Evolutionary conservation across 2,888 invertebrate species (phyloP), one percentile per base, ranked within the genome.

Genomic region (Ophraella communa): DNA sequence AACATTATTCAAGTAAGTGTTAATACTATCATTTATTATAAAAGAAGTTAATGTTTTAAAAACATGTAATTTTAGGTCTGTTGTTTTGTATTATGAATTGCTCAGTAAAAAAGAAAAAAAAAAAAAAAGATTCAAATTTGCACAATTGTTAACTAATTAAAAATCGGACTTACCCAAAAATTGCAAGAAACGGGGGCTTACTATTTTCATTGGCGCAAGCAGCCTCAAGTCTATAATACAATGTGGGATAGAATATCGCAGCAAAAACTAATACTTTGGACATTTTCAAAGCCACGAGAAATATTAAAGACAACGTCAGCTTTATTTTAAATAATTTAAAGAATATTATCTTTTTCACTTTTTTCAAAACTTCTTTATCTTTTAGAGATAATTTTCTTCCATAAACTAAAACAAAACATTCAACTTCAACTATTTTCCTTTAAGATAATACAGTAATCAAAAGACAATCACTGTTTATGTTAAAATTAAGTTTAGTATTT

Each of bases 281-380:
- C 49, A 51, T 51, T 17, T 89, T 83, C 70, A 90, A 78, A 0
- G 90, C 87, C 2, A 86, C 84, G 10, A 88, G 79, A 1, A 90
- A 83, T 4, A 89, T 84, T 0, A 89, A 87, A 1, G 89, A 80
- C 20, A 89, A 79, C 51, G 90, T 76, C 4, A 89, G 75, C 72
- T 90, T 89, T 3, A 84, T 82, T 78, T 87, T 87, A 66, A 86
- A 72, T 0, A 86, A 77, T 8, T 87, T 85, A 86, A 63, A 65
- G 18, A 67, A 51, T 24, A 67, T 56, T 10, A 67, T 54, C 60
- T 57, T 67, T 3, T 56, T 65, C 55, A 67, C 49, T 23, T 62
- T 65, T 62, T 67, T 67, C 39, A 67, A 39, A 30, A 62, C 56
- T 42, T 62, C 56, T 47, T 62, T 65, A 14, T 65, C 65, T 51